These are phyloP conservation scores for Tautogolabrus adspersus DNA, from an alignment of 2,113 vertebrate genomes.

Conservation along the genomic window DNA sequence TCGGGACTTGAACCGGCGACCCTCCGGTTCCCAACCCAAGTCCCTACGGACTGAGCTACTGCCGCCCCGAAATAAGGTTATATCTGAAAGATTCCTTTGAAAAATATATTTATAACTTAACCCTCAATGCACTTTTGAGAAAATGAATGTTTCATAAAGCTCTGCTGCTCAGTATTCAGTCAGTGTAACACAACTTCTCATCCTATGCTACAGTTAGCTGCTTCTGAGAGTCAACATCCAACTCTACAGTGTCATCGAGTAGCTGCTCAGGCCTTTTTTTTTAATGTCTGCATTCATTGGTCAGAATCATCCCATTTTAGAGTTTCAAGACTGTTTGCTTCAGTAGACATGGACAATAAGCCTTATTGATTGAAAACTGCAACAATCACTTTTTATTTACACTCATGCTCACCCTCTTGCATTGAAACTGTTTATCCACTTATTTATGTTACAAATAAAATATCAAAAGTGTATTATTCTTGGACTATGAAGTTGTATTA, in stretches of 20 bases:
- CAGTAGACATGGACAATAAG: neutral
- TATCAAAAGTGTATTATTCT: too few species aligned
- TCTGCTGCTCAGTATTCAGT: constrained; percentile 33
- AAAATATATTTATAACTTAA: neutral
- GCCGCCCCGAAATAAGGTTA: too few species aligned
- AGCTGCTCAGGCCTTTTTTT: constrained; percentile 14
- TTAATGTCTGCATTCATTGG: constrained; percentile 6
- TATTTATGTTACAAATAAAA: too few species aligned
- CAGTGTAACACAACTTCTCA: constrained; percentile 16
- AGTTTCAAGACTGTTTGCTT: neutral
- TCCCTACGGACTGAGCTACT: too few species aligned
- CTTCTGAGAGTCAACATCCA: constrained; percentile 18
- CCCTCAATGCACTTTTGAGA: neutral
- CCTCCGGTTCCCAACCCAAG: too few species aligned
- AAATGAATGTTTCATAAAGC: constrained; percentile 12
- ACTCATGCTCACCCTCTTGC: too few species aligned
- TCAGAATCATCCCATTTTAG: neutral
- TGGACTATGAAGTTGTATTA: too few species aligned
- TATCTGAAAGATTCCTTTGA: neutral
- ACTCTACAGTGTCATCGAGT: neutral
- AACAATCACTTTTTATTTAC: too few species aligned
- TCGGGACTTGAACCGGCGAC: too few species aligned
- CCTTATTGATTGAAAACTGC: too few species aligned
- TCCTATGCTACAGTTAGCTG: constrained; percentile 12
- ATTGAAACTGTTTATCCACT: too few species aligned